Conservation (phyloP, 2,888 invertebrate species). For the Spicauda simplicius region DNA sequence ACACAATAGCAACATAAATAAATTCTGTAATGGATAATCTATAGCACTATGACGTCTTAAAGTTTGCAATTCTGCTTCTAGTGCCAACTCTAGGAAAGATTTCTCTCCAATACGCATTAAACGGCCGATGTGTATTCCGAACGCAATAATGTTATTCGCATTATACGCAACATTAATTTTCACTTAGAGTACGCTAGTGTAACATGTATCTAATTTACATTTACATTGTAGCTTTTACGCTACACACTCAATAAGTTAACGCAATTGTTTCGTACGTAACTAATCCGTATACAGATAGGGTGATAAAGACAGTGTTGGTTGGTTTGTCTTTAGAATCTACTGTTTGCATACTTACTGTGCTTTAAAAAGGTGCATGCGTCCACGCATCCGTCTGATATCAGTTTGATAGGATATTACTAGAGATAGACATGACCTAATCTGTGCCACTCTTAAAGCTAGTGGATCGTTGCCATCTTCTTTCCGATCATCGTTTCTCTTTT, state of each 20-base stretch:
- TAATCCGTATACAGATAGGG: background rate
- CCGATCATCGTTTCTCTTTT: too few relatives aligned
- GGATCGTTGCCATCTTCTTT: too few relatives aligned
- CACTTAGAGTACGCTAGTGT: constrained; percentile 34
- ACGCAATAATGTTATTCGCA: constrained; percentile 37
- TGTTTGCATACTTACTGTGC: too few relatives aligned
- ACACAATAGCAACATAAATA: too few relatives aligned
- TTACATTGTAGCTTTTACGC: constrained; percentile 36
- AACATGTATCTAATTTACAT: constrained; percentile 35
- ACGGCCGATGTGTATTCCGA: constrained; percentile 28
- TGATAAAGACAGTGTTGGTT: too few relatives aligned
- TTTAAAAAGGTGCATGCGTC: too few relatives aligned
- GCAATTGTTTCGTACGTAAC: constrained; percentile 28
- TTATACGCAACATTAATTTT: constrained; percentile 37
- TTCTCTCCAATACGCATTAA: constrained; percentile 22
- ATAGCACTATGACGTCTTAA: background rate
- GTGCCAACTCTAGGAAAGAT: constrained; percentile 11
- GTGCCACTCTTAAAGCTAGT: too few relatives aligned
- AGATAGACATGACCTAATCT: too few relatives aligned
- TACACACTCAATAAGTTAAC: constrained; percentile 33
- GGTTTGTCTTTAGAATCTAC: too few relatives aligned
- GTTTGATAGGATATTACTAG: too few relatives aligned
- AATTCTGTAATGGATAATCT: background rate
- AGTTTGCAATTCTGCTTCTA: background rate
- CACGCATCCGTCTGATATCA: too few relatives aligned